Evolutionary conservation across 2,888 invertebrate genomes (phyloP).

Genomic region (Penaeus monodon): DNA sequence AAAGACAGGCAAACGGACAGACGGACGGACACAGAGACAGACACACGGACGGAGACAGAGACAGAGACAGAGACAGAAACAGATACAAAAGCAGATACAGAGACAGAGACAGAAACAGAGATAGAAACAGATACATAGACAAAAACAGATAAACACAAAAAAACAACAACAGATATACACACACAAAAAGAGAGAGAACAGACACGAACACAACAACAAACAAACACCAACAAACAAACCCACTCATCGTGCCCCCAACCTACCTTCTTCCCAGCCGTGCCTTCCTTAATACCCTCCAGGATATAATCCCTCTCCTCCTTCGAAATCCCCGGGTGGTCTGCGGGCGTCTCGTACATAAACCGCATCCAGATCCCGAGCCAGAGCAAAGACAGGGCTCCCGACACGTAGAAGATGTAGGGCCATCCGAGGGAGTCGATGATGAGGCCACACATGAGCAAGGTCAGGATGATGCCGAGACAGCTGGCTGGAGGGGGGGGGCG

Average conservation of each 20-base stretch:
- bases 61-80: too few species aligned
- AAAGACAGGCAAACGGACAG: too few species aligned
- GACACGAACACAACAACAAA: too few species aligned
- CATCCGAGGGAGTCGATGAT: constrained; percentile 87
- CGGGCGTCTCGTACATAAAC: constrained; percentile 61
- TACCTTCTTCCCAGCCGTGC: neutral
- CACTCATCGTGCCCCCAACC: neutral
- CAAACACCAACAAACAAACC: too few species aligned
- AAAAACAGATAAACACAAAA: too few species aligned
- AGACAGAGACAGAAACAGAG: too few species aligned
- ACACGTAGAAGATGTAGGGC: constrained; percentile 91
- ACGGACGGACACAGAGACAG: too few species aligned
- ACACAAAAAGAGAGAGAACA: too few species aligned
- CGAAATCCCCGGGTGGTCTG: constrained; percentile 66
- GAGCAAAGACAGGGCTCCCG: constrained; percentile 80
- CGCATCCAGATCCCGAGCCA: constrained; percentile 88
- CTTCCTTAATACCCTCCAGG: neutral
- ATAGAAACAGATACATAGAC: too few species aligned
- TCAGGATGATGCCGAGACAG: constrained; percentile 85
- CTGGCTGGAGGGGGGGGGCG: neutral
- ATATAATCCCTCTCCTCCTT: constrained; percentile 1
- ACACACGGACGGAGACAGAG: too few species aligned
- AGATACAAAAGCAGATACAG: too few species aligned
- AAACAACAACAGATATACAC: too few species aligned
- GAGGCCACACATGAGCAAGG: constrained; percentile 87